Conservation (phyloP, 2,888 invertebrate species). For the Lasius platythorax region DNA sequence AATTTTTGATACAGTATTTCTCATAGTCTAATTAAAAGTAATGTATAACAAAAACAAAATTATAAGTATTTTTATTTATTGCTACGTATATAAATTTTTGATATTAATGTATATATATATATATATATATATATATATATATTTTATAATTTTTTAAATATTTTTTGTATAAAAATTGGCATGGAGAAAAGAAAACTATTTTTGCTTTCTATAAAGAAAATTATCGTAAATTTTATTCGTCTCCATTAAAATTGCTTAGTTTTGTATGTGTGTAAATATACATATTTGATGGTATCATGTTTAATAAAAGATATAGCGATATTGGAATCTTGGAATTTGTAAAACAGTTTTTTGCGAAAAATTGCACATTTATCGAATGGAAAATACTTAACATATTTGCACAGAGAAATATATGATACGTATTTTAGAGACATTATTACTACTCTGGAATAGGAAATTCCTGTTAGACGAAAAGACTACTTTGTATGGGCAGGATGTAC, state of each 20-base stretch:
- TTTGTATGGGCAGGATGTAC: neutral
- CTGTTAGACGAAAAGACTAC: neutral
- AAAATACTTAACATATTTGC: neutral
- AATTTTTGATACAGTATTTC: neutral
- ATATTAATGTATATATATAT: neutral
- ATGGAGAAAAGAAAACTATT: neutral
- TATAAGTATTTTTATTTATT: neutral
- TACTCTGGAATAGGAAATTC: slow-evolving; percentile 10
- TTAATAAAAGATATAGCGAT: neutral
- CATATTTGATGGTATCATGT: neutral
- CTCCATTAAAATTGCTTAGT: neutral
- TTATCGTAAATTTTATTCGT: neutral
- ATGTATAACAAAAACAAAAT: neutral
- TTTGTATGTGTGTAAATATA: neutral
- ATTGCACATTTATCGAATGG: neutral
- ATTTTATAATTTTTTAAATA: neutral
- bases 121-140: neutral
- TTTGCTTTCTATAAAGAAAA: neutral
- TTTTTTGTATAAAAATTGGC: neutral
- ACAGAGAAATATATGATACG: neutral
- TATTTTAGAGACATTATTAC: slow-evolving; percentile 15
- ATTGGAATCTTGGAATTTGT: neutral
- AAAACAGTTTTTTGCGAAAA: neutral
- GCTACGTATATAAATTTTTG: neutral
- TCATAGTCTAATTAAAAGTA: neutral